phyloP scores from a whole-genome alignment of 2,888 invertebrate species.

The Torymus texanus region DNA sequence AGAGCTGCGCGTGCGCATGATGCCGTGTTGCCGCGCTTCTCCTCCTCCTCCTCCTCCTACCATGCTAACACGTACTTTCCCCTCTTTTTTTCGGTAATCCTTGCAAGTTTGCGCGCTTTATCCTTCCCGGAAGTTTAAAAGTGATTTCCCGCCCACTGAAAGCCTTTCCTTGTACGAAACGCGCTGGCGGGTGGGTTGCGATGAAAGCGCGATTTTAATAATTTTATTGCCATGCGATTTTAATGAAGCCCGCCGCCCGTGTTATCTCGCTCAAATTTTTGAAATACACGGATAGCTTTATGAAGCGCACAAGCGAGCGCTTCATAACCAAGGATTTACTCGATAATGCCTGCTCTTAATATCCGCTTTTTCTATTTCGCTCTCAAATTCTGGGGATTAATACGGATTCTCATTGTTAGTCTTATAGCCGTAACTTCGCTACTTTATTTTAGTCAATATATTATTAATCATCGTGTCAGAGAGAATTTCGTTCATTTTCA shows the following conservation, averaged over 20 bases:
- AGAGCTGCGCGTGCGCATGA: not conserved
- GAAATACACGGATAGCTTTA: too few species aligned
- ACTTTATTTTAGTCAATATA: too few species aligned
- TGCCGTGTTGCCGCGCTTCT: not conserved
- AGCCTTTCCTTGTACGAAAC: constrained; percentile 31
- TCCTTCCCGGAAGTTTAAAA: constrained; percentile 13
- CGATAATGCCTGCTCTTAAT: not conserved
- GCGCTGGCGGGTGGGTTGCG: too few species aligned
- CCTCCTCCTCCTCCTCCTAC: not conserved
- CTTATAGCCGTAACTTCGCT: too few species aligned
- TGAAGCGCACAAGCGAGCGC: not conserved
- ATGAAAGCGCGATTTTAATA: constrained; percentile 29
- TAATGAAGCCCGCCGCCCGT: not conserved
- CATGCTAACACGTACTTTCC: not conserved
- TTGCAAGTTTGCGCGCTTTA: not conserved
- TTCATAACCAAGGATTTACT: not conserved
- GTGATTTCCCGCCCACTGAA: constrained; percentile 35
- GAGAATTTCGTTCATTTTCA: too few species aligned
- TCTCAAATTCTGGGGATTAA: too few species aligned
- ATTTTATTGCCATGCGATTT: constrained; percentile 1
- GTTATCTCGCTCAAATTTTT: too few species aligned
- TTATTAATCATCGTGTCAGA: too few species aligned
- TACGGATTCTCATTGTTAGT: too few species aligned
- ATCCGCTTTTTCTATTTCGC: too few species aligned
- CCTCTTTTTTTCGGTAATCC: constrained; percentile 13